Conservation (phyloP, 2,888 invertebrate species). For the Oeneis ivallda region DNA sequence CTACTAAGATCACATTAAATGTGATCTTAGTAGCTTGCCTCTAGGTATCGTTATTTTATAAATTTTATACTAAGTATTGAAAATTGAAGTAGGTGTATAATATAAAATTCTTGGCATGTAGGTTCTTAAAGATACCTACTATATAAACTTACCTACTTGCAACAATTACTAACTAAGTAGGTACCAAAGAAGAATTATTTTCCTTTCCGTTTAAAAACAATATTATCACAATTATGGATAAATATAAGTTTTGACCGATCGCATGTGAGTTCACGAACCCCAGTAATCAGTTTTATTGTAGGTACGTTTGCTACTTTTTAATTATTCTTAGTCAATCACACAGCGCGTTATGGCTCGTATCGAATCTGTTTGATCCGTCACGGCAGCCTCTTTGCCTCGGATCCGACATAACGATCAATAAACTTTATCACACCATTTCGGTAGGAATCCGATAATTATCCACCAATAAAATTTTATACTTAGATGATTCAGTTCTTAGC, state of each 20-base stretch:
- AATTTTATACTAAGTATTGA: too few relatives aligned
- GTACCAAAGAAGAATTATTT: constrained; percentile 1
- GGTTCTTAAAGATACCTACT: neutral
- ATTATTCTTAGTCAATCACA: constrained; percentile 71
- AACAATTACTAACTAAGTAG: neutral
- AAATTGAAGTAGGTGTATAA: too few relatives aligned
- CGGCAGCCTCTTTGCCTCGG: constrained; percentile 67
- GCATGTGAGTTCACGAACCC: constrained; percentile 37
- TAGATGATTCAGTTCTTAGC: constrained; percentile 54
- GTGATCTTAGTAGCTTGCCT: too few relatives aligned
- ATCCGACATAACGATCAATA: constrained; percentile 72
- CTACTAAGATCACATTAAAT: too few relatives aligned
- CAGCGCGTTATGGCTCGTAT: constrained; percentile 54
- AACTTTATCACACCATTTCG: constrained; percentile 76
- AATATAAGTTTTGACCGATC: constrained; percentile 8
- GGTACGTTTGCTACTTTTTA: constrained; percentile 63
- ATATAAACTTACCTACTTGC: too few relatives aligned
- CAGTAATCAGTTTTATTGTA: constrained; percentile 12
- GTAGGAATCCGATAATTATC: constrained; percentile 74
- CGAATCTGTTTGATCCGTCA: constrained; percentile 64
- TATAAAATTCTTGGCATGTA: neutral
- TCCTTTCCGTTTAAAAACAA: constrained; percentile 4
- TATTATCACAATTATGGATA: constrained; percentile 2
- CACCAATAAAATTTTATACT: constrained; percentile 65
- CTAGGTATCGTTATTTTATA: too few relatives aligned